Conservation (phyloP, 2,113 vertebrate genomes). For the Tyto alba region DNA sequence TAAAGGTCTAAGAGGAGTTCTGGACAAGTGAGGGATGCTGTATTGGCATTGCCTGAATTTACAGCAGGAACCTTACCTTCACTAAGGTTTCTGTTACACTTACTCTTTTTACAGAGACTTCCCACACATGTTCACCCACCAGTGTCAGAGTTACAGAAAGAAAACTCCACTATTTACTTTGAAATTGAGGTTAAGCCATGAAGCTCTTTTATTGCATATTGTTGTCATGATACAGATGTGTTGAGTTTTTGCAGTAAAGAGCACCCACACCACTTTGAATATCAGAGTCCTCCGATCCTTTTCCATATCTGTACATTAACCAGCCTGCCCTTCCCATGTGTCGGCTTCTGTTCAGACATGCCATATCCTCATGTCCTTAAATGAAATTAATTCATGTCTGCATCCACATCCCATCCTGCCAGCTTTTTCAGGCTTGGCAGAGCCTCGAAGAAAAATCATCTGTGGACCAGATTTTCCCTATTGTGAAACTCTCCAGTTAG, state of each 20-base stretch:
- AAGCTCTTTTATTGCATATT: not conserved
- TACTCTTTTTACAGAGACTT: not conserved
- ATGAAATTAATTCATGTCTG: not conserved
- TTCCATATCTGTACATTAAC: not conserved
- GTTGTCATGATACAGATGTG: not conserved
- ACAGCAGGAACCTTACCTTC: not conserved
- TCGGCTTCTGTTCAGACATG: not conserved
- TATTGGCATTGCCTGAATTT: not conserved
- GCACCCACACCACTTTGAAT: not conserved
- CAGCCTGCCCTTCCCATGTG: not conserved
- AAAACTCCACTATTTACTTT: not conserved
- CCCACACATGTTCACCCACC: not conserved
- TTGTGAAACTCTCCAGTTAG: not conserved
- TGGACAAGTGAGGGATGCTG: not conserved
- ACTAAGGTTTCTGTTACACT: not conserved
- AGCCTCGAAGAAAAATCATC: not conserved
- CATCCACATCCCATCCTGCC: not conserved
- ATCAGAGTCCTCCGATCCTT: not conserved
- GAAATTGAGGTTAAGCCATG: not conserved
- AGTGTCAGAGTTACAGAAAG: not conserved
- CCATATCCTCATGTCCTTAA: not conserved
- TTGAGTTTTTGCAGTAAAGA: not conserved
- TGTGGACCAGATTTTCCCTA: not conserved
- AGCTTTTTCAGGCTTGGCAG: not conserved
- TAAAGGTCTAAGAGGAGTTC: not conserved